Conservation (phyloP, 2,113 vertebrate species). For the Chascanopsetta lugubris region DNA sequence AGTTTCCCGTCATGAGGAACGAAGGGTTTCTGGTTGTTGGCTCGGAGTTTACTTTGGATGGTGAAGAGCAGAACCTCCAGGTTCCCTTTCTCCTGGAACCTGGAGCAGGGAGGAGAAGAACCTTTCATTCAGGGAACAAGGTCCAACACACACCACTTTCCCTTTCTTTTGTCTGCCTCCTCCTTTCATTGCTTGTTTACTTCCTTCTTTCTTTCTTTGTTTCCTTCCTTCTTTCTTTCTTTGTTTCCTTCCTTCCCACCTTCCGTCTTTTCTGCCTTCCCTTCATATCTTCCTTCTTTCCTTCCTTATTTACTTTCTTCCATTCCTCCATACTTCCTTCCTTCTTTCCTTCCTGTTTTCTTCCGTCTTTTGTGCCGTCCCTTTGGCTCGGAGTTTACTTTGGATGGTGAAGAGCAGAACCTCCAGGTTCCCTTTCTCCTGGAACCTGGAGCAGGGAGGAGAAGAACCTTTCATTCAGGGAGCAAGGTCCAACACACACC, state of each 20-base stretch:
- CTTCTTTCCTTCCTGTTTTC: too few relatives aligned
- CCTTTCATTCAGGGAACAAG: not conserved
- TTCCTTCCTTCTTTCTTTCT: too few relatives aligned
- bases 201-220: too few relatives aligned
- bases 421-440: slow-evolving; percentile 96
- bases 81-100: slow-evolving; percentile 97
- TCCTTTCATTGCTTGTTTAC: too few relatives aligned
- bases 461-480: not conserved
- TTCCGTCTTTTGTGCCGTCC: too few relatives aligned
- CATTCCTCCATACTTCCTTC: too few relatives aligned
- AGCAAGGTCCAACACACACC: not conserved
- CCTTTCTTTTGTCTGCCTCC: too few relatives aligned
- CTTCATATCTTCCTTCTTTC: too few relatives aligned
- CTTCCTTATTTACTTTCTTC: too few relatives aligned
- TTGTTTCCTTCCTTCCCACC: too few relatives aligned
- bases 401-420: slow-evolving; percentile 97
- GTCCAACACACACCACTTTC: too few relatives aligned
- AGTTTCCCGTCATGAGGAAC: slow-evolving; percentile 91
- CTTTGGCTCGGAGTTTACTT: slow-evolving; percentile 94
- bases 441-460: slow-evolving; percentile 83
- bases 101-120: slow-evolving; percentile 52
- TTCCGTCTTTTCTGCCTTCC: too few relatives aligned
- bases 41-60: slow-evolving; percentile 96
- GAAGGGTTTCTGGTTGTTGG: slow-evolving; percentile 92
- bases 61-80: slow-evolving; percentile 96